Evolutionary conservation across 2,888 invertebrate genomes (phyloP).

Genomic region (Augochlorella aurata): DNA sequence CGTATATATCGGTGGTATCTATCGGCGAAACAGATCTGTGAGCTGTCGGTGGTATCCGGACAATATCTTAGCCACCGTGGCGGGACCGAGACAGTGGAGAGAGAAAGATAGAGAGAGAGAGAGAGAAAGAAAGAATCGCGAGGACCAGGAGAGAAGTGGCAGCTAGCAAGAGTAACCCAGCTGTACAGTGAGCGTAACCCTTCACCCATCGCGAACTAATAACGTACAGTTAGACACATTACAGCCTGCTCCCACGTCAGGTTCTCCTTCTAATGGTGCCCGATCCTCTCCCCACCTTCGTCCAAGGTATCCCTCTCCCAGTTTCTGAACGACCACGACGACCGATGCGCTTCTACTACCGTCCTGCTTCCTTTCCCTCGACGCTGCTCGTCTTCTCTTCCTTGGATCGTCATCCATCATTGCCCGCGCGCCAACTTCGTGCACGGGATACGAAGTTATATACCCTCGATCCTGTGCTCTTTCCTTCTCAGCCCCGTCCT

Average conservation of each 20-base stretch:
- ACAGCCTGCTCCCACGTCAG: slow-evolving; percentile 68
- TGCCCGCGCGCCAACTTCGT: slow-evolving; percentile 63
- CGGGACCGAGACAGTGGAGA: not conserved
- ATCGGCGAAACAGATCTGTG: slow-evolving; percentile 74
- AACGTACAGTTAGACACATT: slow-evolving; percentile 74
- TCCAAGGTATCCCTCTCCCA: not conserved
- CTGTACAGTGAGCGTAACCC: slow-evolving; percentile 70
- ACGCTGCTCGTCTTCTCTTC: slow-evolving; percentile 5
- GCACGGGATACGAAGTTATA: slow-evolving; percentile 63
- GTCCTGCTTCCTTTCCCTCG: slow-evolving; percentile 32
- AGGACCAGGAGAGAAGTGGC: slow-evolving; percentile 24
- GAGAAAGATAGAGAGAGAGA: slow-evolving; percentile 2
- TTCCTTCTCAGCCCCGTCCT: slow-evolving; percentile 20
- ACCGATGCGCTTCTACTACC: slow-evolving; percentile 28
- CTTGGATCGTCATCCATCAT: slow-evolving; percentile 68
- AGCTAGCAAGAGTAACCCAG: slow-evolving; percentile 52
- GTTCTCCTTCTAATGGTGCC: slow-evolving; percentile 69
- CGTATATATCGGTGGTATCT: slow-evolving; percentile 70
- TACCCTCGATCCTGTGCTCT: slow-evolving; percentile 53
- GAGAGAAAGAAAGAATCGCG: slow-evolving; percentile 25
- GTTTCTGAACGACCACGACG: slow-evolving; percentile 11
- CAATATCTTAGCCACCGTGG: slow-evolving; percentile 71
- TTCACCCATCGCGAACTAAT: slow-evolving; percentile 74
- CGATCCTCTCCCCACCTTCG: slow-evolving; percentile 37
- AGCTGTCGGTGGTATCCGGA: slow-evolving; percentile 73